These are phyloP conservation scores for Drosophila mulleri DNA, from an alignment of 2,888 invertebrate genomes.

Conservation along the genomic window DNA sequence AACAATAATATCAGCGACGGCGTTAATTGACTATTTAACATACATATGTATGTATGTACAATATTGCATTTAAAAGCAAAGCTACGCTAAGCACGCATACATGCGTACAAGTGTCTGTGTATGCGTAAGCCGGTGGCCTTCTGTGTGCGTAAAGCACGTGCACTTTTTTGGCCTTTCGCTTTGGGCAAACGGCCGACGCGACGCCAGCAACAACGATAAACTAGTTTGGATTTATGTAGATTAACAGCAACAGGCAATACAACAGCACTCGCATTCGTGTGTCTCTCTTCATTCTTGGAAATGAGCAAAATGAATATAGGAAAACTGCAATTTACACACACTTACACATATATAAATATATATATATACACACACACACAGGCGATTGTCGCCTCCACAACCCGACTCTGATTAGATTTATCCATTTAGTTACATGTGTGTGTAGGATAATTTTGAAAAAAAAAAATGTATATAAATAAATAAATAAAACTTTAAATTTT, in stretches of 20 bases:
- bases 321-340: constrained; percentile 35
- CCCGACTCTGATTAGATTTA: constrained; percentile 52
- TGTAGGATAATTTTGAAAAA: constrained; percentile 58
- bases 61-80: constrained; percentile 46
- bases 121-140: constrained; percentile 24
- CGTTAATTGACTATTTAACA: constrained; percentile 63
- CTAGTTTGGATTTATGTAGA: constrained; percentile 60
- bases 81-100: background rate
- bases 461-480: constrained; percentile 28
- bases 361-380: background rate
- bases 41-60: constrained; percentile 31
- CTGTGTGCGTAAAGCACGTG: constrained; percentile 66
- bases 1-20: constrained; percentile 5
- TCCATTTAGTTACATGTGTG: constrained; percentile 23
- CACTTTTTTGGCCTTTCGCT: constrained; percentile 50
- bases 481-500: constrained; percentile 61
- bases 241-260: constrained; percentile 26
- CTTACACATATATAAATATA: too few relatives aligned
- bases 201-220: constrained; percentile 36
- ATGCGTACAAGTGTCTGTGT: background rate
- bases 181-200: constrained; percentile 33
- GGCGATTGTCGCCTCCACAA: constrained; percentile 17
- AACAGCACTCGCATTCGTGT: constrained; percentile 9
- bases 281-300: constrained; percentile 30
- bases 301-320: constrained; percentile 20